phyloP scores from a whole-genome alignment of 2,888 invertebrate species.

The Resseliella maxima region DNA sequence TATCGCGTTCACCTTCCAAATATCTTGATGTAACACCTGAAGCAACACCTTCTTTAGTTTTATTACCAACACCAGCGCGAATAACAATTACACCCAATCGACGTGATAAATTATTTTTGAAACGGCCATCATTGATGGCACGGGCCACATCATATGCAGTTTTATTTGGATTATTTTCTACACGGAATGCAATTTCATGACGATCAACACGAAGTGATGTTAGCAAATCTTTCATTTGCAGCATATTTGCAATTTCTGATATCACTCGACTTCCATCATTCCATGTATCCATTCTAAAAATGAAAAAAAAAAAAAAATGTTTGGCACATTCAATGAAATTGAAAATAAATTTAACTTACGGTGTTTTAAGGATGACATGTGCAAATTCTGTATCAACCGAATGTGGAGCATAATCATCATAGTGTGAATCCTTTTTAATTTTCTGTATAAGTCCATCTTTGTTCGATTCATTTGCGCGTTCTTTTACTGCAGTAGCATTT shows the following conservation, averaged over 20 bases:
- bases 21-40: not conserved
- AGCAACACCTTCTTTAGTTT: slow-evolving; percentile 62
- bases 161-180: slow-evolving; percentile 67
- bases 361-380: slow-evolving; percentile 80
- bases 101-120: slow-evolving; percentile 75
- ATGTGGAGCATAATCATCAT: slow-evolving; percentile 72
- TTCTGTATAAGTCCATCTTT: slow-evolving; percentile 60
- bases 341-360: slow-evolving; percentile 68
- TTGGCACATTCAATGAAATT: too few species aligned
- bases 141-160: slow-evolving; percentile 67
- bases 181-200: slow-evolving; percentile 74
- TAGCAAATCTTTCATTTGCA: slow-evolving; percentile 69
- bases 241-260: slow-evolving; percentile 75
- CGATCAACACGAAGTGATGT: slow-evolving; percentile 72
- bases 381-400: slow-evolving; percentile 82
- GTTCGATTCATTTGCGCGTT: not conserved
- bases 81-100: slow-evolving; percentile 77
- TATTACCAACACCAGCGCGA: slow-evolving; percentile 82
- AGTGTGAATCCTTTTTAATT: slow-evolving; percentile 66
- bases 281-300: slow-evolving; percentile 74
- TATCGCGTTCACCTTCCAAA: slow-evolving; percentile 63
- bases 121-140: slow-evolving; percentile 67
- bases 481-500: not conserved
- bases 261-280: slow-evolving; percentile 80
- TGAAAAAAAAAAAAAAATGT: not conserved